Percentiles rank a stretch among this genome's conserved stretches.
phyloP scores from a whole-genome alignment of 2,797 vertebrate species.

The Thalassophryne amazonica region DNA sequence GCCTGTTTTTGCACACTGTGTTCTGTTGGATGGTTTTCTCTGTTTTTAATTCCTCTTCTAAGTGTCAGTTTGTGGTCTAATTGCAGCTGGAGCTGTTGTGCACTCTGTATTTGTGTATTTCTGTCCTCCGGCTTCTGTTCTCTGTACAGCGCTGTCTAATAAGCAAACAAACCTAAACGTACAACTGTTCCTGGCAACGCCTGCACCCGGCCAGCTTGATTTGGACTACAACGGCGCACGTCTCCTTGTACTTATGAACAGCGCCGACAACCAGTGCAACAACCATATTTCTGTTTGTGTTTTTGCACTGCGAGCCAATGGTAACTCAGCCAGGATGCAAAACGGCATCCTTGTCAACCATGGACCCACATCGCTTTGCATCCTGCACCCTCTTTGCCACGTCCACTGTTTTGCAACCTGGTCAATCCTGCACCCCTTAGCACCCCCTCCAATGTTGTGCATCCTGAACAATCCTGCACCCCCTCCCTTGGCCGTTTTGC shows the following conservation, averaged over 20 bases:
- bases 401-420: too few species aligned
- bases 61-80: conserved; percentile 23
- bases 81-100: conserved; percentile 3
- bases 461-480: too few species aligned
- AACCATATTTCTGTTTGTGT: conserved; percentile 49
- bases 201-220: conserved; percentile 27
- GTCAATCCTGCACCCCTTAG: too few species aligned
- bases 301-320: conserved; percentile 40
- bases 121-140: conserved; percentile 21
- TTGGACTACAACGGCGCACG: conserved; percentile 37
- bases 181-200: not conserved
- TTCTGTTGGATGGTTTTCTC: too few species aligned
- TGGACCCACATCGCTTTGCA: too few species aligned
- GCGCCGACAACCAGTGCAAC: conserved; percentile 48
- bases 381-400: too few species aligned
- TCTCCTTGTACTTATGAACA: conserved; percentile 60
- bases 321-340: conserved; percentile 46
- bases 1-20: too few species aligned
- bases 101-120: conserved; percentile 4
- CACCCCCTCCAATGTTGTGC: too few species aligned
- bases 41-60: too few species aligned
- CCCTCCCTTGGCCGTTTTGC: too few species aligned
- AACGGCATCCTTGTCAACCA: too few species aligned
- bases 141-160: conserved; percentile 42
- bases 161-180: conserved; percentile 36